Evolutionary conservation across 2,888 invertebrate species (phyloP), one percentile per base, ranked within the genome.

Genomic region (Sacculina carcini): DNA sequence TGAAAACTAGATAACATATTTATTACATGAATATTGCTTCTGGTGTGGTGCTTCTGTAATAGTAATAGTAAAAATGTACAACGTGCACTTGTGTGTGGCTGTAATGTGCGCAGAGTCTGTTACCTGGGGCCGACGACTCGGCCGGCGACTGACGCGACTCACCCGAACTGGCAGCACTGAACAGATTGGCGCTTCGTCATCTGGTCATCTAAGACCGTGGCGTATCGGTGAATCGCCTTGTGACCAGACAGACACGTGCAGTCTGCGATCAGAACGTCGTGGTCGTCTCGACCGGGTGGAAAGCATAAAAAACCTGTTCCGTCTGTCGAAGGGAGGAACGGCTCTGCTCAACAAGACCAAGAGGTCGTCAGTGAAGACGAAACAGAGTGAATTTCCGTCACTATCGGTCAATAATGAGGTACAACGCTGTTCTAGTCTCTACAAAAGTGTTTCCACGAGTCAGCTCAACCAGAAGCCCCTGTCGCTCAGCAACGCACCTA

Each of bases 101-200:
- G n/a, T n/a, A n/a, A n/a, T n/a, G n/a, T n/a, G n/a, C n/a, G n/a
- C n/a, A n/a, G n/a, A n/a, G n/a, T n/a, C n/a, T n/a, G n/a, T n/a
- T n/a, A 77, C 77, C 58, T 80, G 80, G 80, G 78, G 80, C 60
- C 75, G 78, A 55, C 73, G 76, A 57, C 78, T 80, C 78, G 78
- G 79, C 57, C 77, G 76, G 59, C 79, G 79, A 64, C 68, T 80
- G 60, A 80, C 80, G 61, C 73, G 78, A 61, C 69, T 80, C 54
- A 76, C 78, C 58, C 74, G 77, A 58, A 66, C 72, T 51, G 77
- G 78, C 51, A 66, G 72, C 59, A 73, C 76, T 64, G 74, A 75
- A 59, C 61, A 70, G 53, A 56, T 56, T 51, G 54, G 55, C 50
- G 26, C 28, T 44, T 14, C 39, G 29, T 21, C 32, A 23, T 7